Conservation (phyloP, 2,888 invertebrate genomes). For the Pantelozetes paolii region DNA sequence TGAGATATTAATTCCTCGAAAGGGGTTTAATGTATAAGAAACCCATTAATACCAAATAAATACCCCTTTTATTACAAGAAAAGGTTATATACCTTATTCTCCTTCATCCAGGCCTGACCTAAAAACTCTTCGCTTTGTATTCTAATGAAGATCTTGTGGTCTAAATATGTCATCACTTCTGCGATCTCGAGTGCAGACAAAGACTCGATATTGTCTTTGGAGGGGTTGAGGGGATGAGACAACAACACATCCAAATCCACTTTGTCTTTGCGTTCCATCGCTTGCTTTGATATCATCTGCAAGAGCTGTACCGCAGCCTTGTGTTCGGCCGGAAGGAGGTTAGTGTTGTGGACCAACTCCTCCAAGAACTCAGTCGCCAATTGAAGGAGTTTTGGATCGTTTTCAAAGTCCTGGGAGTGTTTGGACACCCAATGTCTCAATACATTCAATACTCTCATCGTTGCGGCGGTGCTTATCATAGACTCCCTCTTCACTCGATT, state of each 20-base stretch:
- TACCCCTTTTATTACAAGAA: not conserved
- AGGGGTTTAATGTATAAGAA: no score
- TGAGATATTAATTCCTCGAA: no score
- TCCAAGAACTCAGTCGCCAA: conserved; percentile 80
- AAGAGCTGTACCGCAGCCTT: conserved; percentile 79
- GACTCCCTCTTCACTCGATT: conserved; percentile 59
- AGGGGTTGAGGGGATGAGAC: conserved; percentile 64
- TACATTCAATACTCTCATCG: conserved; percentile 85
- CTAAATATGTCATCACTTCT: conserved; percentile 84
- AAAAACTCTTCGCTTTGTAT: conserved; percentile 82
- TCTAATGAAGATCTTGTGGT: conserved; percentile 82
- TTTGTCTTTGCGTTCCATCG: conserved; percentile 59
- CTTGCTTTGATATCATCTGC: conserved; percentile 68
- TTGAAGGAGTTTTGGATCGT: conserved; percentile 66
- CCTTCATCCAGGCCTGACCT: conserved; percentile 69
- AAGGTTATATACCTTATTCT: conserved; percentile 30
- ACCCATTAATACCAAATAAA: no score
- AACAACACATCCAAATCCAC: conserved; percentile 68
- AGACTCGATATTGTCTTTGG: conserved; percentile 76
- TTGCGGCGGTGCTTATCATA: conserved; percentile 85
- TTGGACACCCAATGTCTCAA: conserved; percentile 87
- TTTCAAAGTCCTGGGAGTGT: conserved; percentile 80
- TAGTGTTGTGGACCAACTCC: conserved; percentile 73
- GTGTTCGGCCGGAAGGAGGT: conserved; percentile 77
- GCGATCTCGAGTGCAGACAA: conserved; percentile 84